Evolutionary conservation across 2,888 invertebrate genomes (phyloP), one percentile per base, ranked within the genome.

Genomic region (Stegophylla sp.): DNA sequence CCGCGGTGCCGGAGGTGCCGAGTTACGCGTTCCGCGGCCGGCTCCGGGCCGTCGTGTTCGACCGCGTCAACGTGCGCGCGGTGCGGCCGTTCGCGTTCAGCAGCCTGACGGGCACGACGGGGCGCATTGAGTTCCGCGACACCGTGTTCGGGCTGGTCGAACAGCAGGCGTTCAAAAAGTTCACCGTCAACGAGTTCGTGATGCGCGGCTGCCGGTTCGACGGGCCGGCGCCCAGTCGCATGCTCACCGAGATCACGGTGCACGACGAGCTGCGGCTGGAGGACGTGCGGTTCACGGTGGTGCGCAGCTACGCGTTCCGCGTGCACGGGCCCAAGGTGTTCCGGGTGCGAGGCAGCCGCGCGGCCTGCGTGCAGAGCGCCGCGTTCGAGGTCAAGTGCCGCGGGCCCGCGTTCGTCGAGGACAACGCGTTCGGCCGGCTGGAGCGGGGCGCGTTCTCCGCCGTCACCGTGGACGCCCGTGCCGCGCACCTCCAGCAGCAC

Each of bases 81-180:
- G 88, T 94, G 82, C 89, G 89, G 84, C 90, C 93, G 0, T 93
- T 92, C 86, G 92, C 93, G 0, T 92, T 94, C 85, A 91, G 92
- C 82, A 92, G 92, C 86, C 89, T 93, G 63, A 88, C 89, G 67
- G 90, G 90, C 84, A 90, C 90, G 72, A 90, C 91, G 84, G 89
- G 59, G 5, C 71, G 88, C 73, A 88, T 94, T 82, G 89, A 90
- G 83, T 87, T 94, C 83, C 88, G 88, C 48, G 89, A 91, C 84
- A 91, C 91, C 81, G 86, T 86, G 3, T 88, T 92, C 64, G 88
- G 89, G 61, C 89, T 88, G 71, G 89, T 93, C 67, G 91, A 92
- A 84, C 89, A 89, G 59, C 91, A 94, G 87, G 90, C 93, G 2
- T 93, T 94, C 85, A 94, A 94, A 85, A 93, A 93, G 86, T 93